Percentiles rank a stretch among this genome's conserved stretches.
phyloP scores from a whole-genome alignment of 2,113 vertebrate genomes.

The Phoenicopterus ruber region DNA sequence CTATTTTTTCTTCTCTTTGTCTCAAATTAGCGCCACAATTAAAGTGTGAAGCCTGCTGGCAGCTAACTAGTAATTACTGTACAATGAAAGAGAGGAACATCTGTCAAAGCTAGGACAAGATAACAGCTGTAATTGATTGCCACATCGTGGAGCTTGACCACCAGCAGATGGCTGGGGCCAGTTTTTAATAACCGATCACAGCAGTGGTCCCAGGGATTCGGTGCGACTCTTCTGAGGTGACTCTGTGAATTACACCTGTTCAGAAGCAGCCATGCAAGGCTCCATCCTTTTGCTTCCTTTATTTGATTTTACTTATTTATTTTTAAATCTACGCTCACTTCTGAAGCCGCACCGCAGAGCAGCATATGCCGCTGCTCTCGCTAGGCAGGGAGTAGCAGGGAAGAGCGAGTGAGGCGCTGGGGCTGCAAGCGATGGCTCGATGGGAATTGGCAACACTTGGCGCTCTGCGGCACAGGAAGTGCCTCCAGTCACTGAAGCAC shows the following conservation, averaged over 20 bases:
- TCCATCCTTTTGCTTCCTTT: background rate
- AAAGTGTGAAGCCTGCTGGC: constrained; percentile 73
- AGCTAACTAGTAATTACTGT: constrained; percentile 72
- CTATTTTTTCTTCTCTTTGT: constrained; percentile 61
- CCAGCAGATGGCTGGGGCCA: constrained; percentile 66
- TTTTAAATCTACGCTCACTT: background rate
- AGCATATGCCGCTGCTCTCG: background rate
- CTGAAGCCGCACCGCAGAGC: background rate
- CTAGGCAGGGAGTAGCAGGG: background rate
- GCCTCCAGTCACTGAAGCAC: background rate
- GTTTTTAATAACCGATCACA: background rate
- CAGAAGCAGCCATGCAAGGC: background rate
- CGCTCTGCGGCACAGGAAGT: background rate
- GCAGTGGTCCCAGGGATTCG: background rate
- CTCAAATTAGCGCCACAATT: constrained; percentile 70
- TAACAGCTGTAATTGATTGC: constrained; percentile 76
- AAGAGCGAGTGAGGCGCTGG: background rate
- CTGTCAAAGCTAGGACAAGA: constrained; percentile 68
- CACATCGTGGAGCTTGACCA: constrained; percentile 65
- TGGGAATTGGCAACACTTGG: background rate
- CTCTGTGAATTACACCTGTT: constrained; percentile 3
- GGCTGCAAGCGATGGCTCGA: background rate
- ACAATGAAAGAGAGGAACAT: constrained; percentile 69
- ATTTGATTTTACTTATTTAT: background rate
- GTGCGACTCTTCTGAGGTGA: background rate